A percentile compares a stretch with the other conserved stretches of the same genome.
Conservation (phyloP, 2,888 invertebrate species). For the Patella caerulea region DNA sequence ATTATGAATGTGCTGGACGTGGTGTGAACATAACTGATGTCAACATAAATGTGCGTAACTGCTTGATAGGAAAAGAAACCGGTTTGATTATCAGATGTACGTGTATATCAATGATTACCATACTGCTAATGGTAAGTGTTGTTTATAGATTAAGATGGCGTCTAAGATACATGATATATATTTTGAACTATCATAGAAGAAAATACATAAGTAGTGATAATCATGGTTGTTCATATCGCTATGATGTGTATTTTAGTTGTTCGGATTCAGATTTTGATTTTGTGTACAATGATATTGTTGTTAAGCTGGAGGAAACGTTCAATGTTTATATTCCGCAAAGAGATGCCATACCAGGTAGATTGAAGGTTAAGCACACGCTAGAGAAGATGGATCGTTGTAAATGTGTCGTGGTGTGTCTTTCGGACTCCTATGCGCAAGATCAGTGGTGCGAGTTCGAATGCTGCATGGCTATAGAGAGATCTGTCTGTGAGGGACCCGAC, state of each 20-base stretch:
- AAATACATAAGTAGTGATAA: neutral
- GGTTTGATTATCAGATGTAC: neutral
- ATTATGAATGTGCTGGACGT: neutral
- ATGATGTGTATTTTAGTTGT: neutral
- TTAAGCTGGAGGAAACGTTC: neutral
- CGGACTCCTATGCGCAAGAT: neutral
- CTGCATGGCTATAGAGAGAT: neutral
- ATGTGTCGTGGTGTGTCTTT: neutral
- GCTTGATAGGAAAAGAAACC: neutral
- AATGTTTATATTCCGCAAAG: neutral
- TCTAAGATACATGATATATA: neutral
- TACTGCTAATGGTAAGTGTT: neutral
- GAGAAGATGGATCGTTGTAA: neutral
- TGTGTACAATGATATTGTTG: neutral
- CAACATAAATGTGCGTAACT: neutral
- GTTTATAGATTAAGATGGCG: neutral
- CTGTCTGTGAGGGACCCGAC: neutral
- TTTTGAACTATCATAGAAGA: neutral
- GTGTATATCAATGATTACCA: neutral
- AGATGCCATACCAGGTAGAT: neutral
- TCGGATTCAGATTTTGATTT: neutral
- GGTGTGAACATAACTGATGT: neutral
- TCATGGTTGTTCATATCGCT: neutral
- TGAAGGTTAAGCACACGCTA: neutral
- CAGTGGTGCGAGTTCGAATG: neutral